These are phyloP conservation scores for Parapsyche elsis DNA, from an alignment of 1,140 invertebrate species.

Conservation along the genomic window DNA sequence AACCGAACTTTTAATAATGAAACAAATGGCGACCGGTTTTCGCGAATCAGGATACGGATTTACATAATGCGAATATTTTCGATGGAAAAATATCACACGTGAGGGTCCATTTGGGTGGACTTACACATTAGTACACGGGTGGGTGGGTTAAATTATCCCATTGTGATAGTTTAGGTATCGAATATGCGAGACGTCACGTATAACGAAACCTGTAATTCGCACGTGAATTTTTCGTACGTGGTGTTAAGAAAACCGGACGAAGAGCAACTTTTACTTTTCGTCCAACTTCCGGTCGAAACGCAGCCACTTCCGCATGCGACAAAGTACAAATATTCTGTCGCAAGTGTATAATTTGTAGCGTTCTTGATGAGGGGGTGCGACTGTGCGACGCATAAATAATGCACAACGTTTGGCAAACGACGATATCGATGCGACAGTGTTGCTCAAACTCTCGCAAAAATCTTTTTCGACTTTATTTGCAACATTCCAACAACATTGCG, in stretches of 20 bases:
- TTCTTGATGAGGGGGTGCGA: slow-evolving; percentile 15
- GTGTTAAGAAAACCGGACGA: slow-evolving; percentile 21
- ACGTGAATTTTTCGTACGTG: neutral
- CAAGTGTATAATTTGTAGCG: slow-evolving; percentile 48
- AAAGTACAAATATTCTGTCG: slow-evolving; percentile 42
- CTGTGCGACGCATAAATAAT: slow-evolving; percentile 47
- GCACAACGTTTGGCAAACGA: slow-evolving; percentile 48
- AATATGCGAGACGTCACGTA: no score
- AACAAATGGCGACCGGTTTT: neutral
- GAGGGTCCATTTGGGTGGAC: no score
- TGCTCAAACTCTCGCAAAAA: neutral
- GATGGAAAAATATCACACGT: no score
- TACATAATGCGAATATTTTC: neutral
- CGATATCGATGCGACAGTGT: slow-evolving; percentile 4
- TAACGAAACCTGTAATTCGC: slow-evolving; percentile 14
- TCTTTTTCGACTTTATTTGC: no score
- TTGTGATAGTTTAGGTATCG: no score
- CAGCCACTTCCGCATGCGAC: slow-evolving; percentile 41
- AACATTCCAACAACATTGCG: no score
- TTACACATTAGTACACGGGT: no score
- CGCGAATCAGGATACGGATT: neutral
- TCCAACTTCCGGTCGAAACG: slow-evolving; percentile 31
- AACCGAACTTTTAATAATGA: no score
- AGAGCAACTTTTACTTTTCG: slow-evolving; percentile 44
- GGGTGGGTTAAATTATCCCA: no score